These are phyloP conservation scores for Brachionus rotundiformis DNA, from an alignment of 1,140 invertebrate species.

Conservation along the genomic window DNA sequence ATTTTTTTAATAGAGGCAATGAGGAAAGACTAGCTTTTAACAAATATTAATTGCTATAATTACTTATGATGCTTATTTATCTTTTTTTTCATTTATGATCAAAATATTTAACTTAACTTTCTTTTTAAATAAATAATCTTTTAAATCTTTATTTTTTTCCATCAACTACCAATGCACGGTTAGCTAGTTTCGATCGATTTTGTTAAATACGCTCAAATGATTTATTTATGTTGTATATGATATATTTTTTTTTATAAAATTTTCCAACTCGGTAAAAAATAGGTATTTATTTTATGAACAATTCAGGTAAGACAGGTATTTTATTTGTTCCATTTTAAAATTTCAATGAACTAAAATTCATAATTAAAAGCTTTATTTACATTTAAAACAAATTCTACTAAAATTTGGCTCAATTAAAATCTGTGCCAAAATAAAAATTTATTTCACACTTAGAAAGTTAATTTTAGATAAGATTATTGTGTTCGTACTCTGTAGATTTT, in stretches of 20 bases:
- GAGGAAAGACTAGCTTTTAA: neutral
- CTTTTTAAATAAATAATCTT: neutral
- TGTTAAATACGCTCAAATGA: neutral
- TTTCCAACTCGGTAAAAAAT: slow-evolving; percentile 6
- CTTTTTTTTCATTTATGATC: neutral
- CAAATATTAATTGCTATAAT: neutral
- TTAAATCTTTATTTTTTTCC: neutral
- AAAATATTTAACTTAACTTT: neutral
- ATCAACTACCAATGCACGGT: neutral
- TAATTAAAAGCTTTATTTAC: neutral
- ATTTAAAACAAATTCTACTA: neutral
- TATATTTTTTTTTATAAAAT: neutral
- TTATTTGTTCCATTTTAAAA: neutral
- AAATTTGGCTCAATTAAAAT: neutral
- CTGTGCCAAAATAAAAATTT: neutral
- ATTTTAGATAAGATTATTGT: neutral
- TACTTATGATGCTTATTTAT: neutral
- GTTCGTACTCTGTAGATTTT: neutral
- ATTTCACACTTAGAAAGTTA: neutral
- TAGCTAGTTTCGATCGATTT: neutral
- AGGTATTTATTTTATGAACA: neutral
- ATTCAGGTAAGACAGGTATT: neutral
- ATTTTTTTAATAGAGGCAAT: neutral
- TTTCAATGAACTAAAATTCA: neutral
- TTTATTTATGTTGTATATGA: neutral